A percentile compares a stretch with the other conserved stretches of the same genome.
Conservation (phyloP, 2,888 invertebrate species). For the Apotomis capreana region DNA sequence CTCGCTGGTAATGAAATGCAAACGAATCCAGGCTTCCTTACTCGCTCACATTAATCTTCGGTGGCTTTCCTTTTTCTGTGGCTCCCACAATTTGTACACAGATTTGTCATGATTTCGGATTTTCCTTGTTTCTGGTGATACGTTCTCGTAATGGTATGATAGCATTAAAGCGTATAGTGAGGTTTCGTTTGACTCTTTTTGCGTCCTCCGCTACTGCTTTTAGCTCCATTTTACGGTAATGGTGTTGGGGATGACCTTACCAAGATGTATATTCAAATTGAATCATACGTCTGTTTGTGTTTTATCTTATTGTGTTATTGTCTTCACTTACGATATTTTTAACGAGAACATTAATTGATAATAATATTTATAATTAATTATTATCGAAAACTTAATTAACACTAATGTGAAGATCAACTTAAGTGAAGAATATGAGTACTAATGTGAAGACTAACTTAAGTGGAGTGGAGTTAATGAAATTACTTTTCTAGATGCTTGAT, state of each 20-base stretch:
- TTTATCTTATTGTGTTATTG: not conserved
- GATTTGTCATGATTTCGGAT: constrained; percentile 68
- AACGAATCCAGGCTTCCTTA: constrained; percentile 61
- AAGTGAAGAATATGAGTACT: no score
- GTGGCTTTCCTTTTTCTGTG: constrained; percentile 69
- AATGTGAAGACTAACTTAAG: no score
- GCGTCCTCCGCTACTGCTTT: constrained; percentile 23
- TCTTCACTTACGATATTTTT: not conserved
- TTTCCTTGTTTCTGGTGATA: constrained; percentile 43
- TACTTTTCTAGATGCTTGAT: no score
- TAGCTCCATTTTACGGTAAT: constrained; percentile 34
- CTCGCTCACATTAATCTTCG: constrained; percentile 71
- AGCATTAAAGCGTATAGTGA: constrained; percentile 39
- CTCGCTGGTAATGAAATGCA: constrained; percentile 68
- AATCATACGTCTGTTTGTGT: not conserved
- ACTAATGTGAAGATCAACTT: no score
- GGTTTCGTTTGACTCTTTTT: constrained; percentile 34
- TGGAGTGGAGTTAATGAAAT: no score
- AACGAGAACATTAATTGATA: no score
- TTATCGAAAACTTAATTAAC: no score
- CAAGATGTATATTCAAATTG: constrained; percentile 20
- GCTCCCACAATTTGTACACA: constrained; percentile 67
- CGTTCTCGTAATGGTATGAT: constrained; percentile 43
- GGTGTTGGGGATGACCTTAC: constrained; percentile 17
- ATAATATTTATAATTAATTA: no score